Evolutionary conservation across 2,113 vertebrate genomes (phyloP), one percentile per base, ranked within the genome.

Genomic region (Megaleporinus macrocephalus): DNA sequence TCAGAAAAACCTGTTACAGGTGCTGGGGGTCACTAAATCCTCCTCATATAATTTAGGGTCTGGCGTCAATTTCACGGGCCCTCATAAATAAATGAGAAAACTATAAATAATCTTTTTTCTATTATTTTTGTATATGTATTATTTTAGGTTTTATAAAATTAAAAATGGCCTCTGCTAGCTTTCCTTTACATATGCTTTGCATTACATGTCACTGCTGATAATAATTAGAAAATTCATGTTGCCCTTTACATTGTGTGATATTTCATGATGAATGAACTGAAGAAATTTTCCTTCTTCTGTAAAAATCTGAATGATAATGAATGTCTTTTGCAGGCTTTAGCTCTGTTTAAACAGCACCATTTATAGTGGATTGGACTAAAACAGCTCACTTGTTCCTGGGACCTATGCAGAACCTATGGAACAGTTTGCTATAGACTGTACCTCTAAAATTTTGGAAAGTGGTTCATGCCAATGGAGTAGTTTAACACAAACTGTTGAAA

Each of bases 1-100:
- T 77, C 12, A 30, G 57, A 82, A 76, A 71, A 76, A 63, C 41
- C 33, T 76, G 55, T 16, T 47, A 27, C 15, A 27, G 7, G 41
- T 49, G 24, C 53, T 71, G 36, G 20, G 29, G 26, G 36, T 13
- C n/a, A 29, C 11, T 29, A 79, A 79, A 30, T 27, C 33, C 7
- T 41, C 59, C 20, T 33, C 36, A 61, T 47, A 72, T 61, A 29
- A n/a, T 61, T 29, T 14, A 53, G 24, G 22, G 66, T 30, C 41
- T 16, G 3, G 4, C 12, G 41, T 10, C 1, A 47, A 61, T 26
- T 59, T 44, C 15, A 26, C 20, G 14, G 29, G 30, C 4, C 27
- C 13, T 33, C 30, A 10, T 7, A 36, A 18, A 14, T 68, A 1
- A 36, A 24, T 68, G 24, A 9, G 41, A 36, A 36, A 9, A 44